Evolutionary conservation across 2,113 vertebrate genomes (phyloP).

Genomic region (Rhinogobius similis): DNA sequence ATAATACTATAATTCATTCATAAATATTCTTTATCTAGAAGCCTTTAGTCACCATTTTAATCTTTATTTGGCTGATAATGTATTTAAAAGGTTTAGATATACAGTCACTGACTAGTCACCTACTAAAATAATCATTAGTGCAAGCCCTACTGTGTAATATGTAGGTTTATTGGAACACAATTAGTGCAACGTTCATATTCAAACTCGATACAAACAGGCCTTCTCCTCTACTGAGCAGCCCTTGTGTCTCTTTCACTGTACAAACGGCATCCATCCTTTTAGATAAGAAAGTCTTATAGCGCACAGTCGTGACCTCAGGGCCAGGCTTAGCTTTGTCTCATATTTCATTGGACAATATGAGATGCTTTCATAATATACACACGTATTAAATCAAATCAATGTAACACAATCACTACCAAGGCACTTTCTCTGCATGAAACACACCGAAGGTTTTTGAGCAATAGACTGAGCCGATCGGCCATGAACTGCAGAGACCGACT

Average conservation of each 20-base stretch:
- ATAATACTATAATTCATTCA: no score
- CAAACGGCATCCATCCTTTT: background rate
- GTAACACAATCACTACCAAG: background rate
- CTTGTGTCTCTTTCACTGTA: background rate
- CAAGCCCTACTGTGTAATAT: background rate
- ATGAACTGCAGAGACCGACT: background rate
- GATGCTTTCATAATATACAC: conserved; percentile 8
- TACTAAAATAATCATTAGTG: no score
- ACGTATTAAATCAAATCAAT: conserved; percentile 1
- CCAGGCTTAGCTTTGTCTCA: conserved; percentile 31
- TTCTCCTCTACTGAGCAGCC: background rate
- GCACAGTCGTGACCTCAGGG: background rate
- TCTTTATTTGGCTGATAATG: no score
- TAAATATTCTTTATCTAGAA: no score
- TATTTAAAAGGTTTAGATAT: no score
- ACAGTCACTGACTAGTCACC: no score
- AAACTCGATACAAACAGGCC: background rate
- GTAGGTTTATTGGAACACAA: background rate
- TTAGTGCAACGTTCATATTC: background rate
- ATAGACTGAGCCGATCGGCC: background rate
- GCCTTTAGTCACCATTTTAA: no score
- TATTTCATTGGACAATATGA: conserved; percentile 5
- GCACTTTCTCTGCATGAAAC: background rate
- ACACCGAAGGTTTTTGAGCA: background rate
- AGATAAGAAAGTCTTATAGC: background rate